Percentiles rank a stretch among this genome's conserved stretches.
Conservation (phyloP, 1,140 invertebrate species). For the Potamilus streckersoni region DNA sequence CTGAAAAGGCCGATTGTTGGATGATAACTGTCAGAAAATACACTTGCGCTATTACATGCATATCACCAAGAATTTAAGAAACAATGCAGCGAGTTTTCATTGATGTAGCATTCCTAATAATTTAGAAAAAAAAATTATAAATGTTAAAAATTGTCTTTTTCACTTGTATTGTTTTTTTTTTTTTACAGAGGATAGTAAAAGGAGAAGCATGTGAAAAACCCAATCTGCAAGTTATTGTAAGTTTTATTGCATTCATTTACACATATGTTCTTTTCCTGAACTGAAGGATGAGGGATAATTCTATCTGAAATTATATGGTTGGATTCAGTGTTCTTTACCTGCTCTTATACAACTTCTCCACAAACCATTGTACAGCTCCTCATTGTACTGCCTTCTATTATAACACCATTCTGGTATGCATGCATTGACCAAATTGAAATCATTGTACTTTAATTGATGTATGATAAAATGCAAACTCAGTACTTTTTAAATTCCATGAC, state of each 20-base stretch:
- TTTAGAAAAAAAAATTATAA: too few relatives aligned
- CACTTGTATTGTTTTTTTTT: neutral
- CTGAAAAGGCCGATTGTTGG: too few relatives aligned
- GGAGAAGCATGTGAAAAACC: conserved; percentile 77
- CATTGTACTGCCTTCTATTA: neutral
- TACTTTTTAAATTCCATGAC: too few relatives aligned
- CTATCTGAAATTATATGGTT: neutral
- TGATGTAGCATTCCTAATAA: too few relatives aligned
- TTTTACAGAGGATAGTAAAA: conserved; percentile 75
- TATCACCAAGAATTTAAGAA: too few relatives aligned
- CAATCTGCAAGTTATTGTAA: conserved; percentile 80
- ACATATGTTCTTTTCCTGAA: neutral
- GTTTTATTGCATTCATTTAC: conserved; percentile 31
- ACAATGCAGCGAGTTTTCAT: too few relatives aligned
- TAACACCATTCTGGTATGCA: neutral
- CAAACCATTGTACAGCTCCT: neutral
- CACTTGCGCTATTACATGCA: too few relatives aligned
- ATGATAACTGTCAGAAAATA: too few relatives aligned
- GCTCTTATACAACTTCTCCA: conserved; percentile 1
- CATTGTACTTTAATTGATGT: too few relatives aligned
- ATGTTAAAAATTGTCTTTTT: too few relatives aligned
- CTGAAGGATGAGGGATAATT: neutral
- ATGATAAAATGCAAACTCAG: too few relatives aligned
- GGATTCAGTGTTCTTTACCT: neutral
- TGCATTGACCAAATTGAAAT: neutral